Evolutionary conservation across 2,888 invertebrate species (phyloP).

Genomic region (Spilosoma lubricipeda): DNA sequence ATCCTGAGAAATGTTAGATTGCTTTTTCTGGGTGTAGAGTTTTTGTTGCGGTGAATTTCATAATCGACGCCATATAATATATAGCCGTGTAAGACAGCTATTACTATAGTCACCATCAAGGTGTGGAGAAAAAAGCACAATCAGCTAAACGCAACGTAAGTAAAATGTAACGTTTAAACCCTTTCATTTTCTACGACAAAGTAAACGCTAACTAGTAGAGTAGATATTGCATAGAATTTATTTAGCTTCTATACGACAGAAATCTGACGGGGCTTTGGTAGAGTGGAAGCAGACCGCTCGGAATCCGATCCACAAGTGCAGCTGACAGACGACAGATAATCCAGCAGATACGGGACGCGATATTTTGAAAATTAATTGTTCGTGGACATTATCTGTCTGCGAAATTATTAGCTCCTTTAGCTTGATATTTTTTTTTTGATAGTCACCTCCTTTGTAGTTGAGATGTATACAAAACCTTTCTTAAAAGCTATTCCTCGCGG

Average conservation of each 20-base stretch:
- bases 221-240: slow-evolving; percentile 23
- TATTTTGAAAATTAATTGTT: slow-evolving; percentile 19
- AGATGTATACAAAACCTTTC: no score
- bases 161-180: slow-evolving; percentile 8
- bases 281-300: slow-evolving; percentile 23
- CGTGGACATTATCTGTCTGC: neutral
- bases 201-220: slow-evolving; percentile 16
- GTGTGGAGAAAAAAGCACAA: neutral
- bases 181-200: slow-evolving; percentile 1
- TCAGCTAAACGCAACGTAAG: neutral
- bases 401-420: neutral
- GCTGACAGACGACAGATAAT: slow-evolving; percentile 28
- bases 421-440: neutral
- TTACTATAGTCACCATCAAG: neutral
- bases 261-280: slow-evolving; percentile 33
- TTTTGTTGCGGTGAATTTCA: no score
- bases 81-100: no score
- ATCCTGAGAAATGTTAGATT: no score
- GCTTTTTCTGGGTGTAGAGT: no score
- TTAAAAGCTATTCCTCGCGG: no score
- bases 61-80: no score
- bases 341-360: neutral
- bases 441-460: neutral
- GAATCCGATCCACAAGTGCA: slow-evolving; percentile 37
- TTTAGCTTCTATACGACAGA: slow-evolving; percentile 35